Conservation (phyloP, 2,888 invertebrate species). For the Serripes groenlandicus region DNA sequence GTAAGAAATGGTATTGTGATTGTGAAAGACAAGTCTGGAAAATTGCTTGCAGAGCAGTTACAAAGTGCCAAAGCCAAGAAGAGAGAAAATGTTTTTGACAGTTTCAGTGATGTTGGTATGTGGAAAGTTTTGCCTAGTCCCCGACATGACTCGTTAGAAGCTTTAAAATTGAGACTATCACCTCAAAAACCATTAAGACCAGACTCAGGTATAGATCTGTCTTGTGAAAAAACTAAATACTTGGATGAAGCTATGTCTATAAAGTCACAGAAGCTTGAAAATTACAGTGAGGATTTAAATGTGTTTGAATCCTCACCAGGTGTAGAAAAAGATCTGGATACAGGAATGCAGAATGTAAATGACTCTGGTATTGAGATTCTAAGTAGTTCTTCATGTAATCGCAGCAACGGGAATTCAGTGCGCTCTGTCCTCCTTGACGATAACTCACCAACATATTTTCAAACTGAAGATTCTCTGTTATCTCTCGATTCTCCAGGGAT, state of each 20-base stretch:
- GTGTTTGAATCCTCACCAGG: conserved; percentile 45
- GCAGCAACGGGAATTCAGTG: conserved; percentile 67
- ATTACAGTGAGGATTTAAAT: conserved; percentile 53
- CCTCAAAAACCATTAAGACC: conserved; percentile 59
- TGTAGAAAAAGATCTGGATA: conserved; percentile 57
- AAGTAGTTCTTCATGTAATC: conserved; percentile 63
- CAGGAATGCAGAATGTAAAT: conserved; percentile 54
- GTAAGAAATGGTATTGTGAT: conserved; percentile 62
- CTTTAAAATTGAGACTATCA: conserved; percentile 55
- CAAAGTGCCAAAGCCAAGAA: conserved; percentile 33
- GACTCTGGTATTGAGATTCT: conserved; percentile 68
- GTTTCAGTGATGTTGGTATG: conserved; percentile 57
- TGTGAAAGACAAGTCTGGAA: conserved; percentile 60
- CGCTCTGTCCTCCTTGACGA: conserved; percentile 61
- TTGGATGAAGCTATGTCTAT: conserved; percentile 38
- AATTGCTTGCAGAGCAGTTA: conserved; percentile 51
- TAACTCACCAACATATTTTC: conserved; percentile 62
- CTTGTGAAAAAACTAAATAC: conserved; percentile 41
- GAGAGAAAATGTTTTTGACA: conserved; percentile 61
- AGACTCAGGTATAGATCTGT: conserved; percentile 54
- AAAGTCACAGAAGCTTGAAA: conserved; percentile 35
- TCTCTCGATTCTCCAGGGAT: conserved; percentile 62
- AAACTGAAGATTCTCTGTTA: conserved; percentile 57
- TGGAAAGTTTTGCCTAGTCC: conserved; percentile 67
- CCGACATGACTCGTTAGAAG: conserved; percentile 50